Evolutionary conservation across 2,888 invertebrate species (phyloP).

Genomic region (Parnassius mnemosyne): DNA sequence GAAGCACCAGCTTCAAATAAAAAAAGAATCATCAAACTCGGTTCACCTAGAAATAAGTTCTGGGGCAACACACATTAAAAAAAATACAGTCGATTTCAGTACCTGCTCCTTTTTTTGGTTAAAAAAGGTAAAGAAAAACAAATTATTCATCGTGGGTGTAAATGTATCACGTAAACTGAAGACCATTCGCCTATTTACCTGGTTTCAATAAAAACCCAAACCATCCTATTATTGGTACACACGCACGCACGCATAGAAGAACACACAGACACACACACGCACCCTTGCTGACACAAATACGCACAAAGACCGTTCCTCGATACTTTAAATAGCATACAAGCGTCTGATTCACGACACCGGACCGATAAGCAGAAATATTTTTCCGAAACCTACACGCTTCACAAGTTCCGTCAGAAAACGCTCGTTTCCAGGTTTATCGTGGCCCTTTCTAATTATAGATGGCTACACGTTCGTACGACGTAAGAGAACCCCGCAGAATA

Average conservation of each 20-base stretch:
- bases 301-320: not conserved
- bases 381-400: conserved; percentile 4
- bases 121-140: too few relatives aligned
- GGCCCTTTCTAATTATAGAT: conserved; percentile 29
- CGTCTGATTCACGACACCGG: conserved; percentile 35
- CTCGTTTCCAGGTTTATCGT: conserved; percentile 32
- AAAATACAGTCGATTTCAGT: too few relatives aligned
- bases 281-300: conserved; percentile 9
- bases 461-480: conserved; percentile 4
- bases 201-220: not conserved
- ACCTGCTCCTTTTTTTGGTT: too few relatives aligned
- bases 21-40: too few relatives aligned
- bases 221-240: conserved; percentile 1
- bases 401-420: conserved; percentile 1
- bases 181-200: conserved; percentile 10
- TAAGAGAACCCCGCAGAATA: too few relatives aligned
- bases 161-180: too few relatives aligned
- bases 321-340: conserved; percentile 31
- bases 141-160: too few relatives aligned
- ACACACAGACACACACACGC: not conserved
- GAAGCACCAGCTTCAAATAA: too few relatives aligned
- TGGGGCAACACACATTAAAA: too few relatives aligned
- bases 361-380: conserved; percentile 31
- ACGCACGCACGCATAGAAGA: not conserved
- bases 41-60: too few relatives aligned